These are phyloP conservation scores for Petrocephalus schoutedeni DNA, from an alignment of 2,797 vertebrate species.

Conservation along the genomic window DNA sequence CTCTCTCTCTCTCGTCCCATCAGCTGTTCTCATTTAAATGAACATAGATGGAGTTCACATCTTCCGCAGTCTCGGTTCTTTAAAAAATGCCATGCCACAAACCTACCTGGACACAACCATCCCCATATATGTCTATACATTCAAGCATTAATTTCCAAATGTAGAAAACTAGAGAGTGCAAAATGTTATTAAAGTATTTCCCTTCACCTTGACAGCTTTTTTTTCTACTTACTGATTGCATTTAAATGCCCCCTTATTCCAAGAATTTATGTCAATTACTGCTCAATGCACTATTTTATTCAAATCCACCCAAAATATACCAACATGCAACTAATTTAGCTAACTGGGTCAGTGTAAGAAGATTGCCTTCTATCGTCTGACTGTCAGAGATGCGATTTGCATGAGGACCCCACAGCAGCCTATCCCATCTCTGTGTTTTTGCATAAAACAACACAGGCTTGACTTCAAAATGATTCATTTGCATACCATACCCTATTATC, in stretches of 20 bases:
- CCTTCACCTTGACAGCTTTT: constrained; percentile 27
- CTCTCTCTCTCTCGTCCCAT: constrained; percentile 19
- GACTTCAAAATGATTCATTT: constrained; percentile 50
- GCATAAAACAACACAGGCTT: constrained; percentile 76
- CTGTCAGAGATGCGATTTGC: constrained; percentile 55
- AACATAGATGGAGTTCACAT: neutral
- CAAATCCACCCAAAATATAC: constrained; percentile 45
- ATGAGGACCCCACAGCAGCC: constrained; percentile 60
- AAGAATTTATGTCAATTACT: constrained; percentile 37
- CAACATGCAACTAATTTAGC: constrained; percentile 59
- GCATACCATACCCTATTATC: constrained; percentile 5
- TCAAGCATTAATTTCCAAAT: constrained; percentile 28
- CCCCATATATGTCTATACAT: constrained; percentile 13
- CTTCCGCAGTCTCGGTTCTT: constrained; percentile 4
- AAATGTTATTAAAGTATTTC: neutral
- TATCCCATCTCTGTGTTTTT: constrained; percentile 67
- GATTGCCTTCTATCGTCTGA: constrained; percentile 53
- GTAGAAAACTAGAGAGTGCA: constrained; percentile 25
- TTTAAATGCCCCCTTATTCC: constrained; percentile 2
- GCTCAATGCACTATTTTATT: constrained; percentile 32
- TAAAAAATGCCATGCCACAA: constrained; percentile 35
- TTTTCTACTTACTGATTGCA: neutral
- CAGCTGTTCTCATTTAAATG: neutral
- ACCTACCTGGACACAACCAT: constrained; percentile 29
- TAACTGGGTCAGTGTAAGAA: constrained; percentile 57